Percentiles rank a stretch among this genome's conserved stretches.
phyloP scores from a whole-genome alignment of 2,888 invertebrate genomes.

The Heliconius ismenius region DNA sequence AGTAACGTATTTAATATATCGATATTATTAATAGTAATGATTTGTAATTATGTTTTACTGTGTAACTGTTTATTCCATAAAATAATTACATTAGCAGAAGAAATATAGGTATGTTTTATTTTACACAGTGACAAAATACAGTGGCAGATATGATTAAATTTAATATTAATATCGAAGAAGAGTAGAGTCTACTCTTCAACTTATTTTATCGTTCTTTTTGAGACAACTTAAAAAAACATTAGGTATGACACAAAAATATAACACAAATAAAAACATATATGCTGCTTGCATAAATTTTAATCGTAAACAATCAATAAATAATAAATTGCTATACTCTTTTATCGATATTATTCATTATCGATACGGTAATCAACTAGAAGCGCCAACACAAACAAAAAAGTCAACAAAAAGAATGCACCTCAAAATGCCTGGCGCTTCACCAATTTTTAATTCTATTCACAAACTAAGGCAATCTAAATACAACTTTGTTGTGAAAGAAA shows the following conservation, averaged over 20 bases:
- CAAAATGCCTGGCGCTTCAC: slow-evolving; percentile 47
- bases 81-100: background rate
- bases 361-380: slow-evolving; percentile 52
- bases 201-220: background rate
- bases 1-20: background rate
- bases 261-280: background rate
- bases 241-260: background rate
- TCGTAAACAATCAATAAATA: background rate
- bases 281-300: background rate
- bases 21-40: background rate
- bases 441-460: slow-evolving; percentile 43
- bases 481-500: background rate
- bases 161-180: background rate
- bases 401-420: slow-evolving; percentile 56
- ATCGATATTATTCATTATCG: slow-evolving; percentile 33
- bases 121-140: background rate
- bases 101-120: background rate
- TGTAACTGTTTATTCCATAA: background rate
- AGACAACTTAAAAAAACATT: background rate
- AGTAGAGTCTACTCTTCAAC: too few relatives aligned
- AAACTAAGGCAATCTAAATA: slow-evolving; percentile 10
- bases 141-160: background rate
- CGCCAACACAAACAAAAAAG: slow-evolving; percentile 48
- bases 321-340: background rate
- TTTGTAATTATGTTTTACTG: background rate